A percentile compares a stretch with the other conserved stretches of the same genome.
Evolutionary conservation across 2,797 vertebrate genomes (phyloP).

Genomic region (Syndactyla subalaris): DNA sequence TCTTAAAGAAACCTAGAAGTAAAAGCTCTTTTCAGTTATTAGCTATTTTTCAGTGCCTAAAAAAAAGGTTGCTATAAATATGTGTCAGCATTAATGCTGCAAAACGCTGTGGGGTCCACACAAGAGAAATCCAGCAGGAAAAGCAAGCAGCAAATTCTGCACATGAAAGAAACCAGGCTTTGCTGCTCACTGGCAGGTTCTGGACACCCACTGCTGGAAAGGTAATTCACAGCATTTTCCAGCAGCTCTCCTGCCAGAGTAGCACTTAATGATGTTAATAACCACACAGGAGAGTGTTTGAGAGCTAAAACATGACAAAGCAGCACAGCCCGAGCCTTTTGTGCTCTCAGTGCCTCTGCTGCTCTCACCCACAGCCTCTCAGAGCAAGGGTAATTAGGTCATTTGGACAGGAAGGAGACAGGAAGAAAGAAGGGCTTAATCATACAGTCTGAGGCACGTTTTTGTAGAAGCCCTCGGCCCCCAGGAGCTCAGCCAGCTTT

Average conservation of each 20-base stretch:
- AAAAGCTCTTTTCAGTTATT: neutral
- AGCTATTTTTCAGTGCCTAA: neutral
- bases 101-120: neutral
- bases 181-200: neutral
- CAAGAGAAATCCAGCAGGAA: neutral
- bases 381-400: conserved; percentile 47
- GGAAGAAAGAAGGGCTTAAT: neutral
- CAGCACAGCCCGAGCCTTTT: neutral
- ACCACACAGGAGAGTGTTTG: neutral
- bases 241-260: conserved; percentile 31
- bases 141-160: neutral
- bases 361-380: neutral
- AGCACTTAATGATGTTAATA: conserved; percentile 42
- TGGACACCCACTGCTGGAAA: neutral
- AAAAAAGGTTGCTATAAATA: neutral
- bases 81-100: neutral
- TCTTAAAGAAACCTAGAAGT: neutral
- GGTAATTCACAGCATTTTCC: conserved; percentile 20
- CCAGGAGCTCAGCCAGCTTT: neutral
- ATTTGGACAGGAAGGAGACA: conserved; percentile 32
- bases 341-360: conserved; percentile 4
- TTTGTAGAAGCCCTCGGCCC: neutral
- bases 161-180: neutral
- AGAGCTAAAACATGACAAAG: neutral
- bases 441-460: neutral